Evolutionary conservation across 1,140 invertebrate species (phyloP), one percentile per base, ranked within the genome.

Genomic region (Platyura marginata): DNA sequence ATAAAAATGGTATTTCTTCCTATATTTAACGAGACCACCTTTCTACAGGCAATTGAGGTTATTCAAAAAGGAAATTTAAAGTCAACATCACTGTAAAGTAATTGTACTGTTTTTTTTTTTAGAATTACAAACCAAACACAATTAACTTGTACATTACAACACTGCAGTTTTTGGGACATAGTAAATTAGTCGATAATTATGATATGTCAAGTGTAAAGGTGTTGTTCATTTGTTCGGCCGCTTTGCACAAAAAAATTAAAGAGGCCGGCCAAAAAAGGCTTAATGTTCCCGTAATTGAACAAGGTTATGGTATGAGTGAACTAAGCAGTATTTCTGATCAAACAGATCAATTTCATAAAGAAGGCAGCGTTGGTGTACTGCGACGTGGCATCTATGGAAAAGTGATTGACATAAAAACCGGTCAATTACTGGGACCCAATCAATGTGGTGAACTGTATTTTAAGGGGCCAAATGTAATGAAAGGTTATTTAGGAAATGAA

Each of bases 281-380:
- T 18, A 64, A 63, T 10, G 62, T 70, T 19, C 56, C 61, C 4
- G 62, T 55, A 43, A 69, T 79, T 3, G 65, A 66, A 4, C 77
- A 80, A 52, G 75, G 69, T 1, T 81, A 81, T 51, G 78, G 79
- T 1, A 67, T 82, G 52, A 81, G 77, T 3, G 79, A 82, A 55
- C 67, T 72, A 0, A 74, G 76, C 1, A 56, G 55, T 46, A 44
- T 60, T 1, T 35, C 57, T 9, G 50, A 52, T n/a, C 55, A 59
- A 44, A 58, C 44, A 51, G 67, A 44, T 63, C 62, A 52, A 49
- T 61, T 46, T 56, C 67, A 44, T 57, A 72, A 71, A 48, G 52
- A 62, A 0, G 72, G 74, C 16, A 72, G 74, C n/a, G 71, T 73
- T 21, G 75, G 75, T 3, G 64, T 62, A n/a, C 60, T 76, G 2